These are phyloP conservation scores for Tympanuchus pallidicinctus DNA, from an alignment of 2,113 vertebrate genomes.

Conservation along the genomic window DNA sequence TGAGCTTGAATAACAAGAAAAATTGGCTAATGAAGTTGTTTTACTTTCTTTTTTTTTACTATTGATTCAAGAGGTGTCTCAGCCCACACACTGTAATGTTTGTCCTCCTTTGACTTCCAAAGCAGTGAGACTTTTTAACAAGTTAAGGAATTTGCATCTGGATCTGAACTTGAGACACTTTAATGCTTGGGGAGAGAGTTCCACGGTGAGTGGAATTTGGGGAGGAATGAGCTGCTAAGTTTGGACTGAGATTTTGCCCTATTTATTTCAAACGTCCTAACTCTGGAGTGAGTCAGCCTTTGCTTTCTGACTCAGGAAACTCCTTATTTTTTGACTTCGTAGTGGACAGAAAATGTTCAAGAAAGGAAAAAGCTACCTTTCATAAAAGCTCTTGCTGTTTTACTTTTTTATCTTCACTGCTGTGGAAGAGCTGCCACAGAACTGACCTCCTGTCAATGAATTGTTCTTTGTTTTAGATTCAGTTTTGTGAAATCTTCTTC, in stretches of 20 bases:
- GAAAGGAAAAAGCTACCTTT: neutral
- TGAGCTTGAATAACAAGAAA: conserved; percentile 14
- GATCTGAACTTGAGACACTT: neutral
- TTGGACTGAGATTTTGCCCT: neutral
- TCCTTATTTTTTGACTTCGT: neutral
- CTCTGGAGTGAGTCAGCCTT: neutral
- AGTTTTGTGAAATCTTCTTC: neutral
- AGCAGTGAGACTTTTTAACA: neutral
- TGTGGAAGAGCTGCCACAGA: neutral
- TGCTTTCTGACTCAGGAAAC: neutral
- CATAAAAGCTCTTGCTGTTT: neutral
- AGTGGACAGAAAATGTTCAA: neutral
- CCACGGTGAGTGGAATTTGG: neutral
- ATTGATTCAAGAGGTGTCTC: neutral
- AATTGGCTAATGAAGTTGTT: neutral
- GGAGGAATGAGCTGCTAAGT: neutral
- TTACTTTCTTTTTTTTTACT: neutral
- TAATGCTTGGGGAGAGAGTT: neutral
- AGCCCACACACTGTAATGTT: neutral
- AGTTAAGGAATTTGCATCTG: conserved; percentile 1
- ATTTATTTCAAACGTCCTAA: neutral
- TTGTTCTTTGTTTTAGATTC: conserved; percentile 7
- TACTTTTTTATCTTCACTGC: neutral
- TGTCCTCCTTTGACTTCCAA: conserved; percentile 7
- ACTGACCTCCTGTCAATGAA: neutral